phyloP scores from a whole-genome alignment of 2,113 vertebrate genomes.

The Alectura lathami region DNA sequence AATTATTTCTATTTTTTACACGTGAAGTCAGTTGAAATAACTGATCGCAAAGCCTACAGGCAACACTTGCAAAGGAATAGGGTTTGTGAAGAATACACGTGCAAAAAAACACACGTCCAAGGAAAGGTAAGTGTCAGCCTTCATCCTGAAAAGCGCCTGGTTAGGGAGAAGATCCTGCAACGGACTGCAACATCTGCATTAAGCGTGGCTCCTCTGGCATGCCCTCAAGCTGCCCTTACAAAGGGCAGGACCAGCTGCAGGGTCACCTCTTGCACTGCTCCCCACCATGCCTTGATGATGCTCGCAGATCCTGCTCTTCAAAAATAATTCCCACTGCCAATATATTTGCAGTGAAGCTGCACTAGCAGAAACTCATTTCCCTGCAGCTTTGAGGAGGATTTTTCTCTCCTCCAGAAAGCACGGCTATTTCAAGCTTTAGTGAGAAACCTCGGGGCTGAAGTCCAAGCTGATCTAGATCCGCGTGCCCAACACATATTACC shows the following conservation, averaged over 20 bases:
- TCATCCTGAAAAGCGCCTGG: background rate
- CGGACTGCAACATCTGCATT: rapidly evolving
- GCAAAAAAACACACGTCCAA: background rate
- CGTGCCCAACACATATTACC: rapidly evolving
- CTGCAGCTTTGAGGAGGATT: background rate
- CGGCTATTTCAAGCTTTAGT: background rate
- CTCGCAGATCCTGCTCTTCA: background rate
- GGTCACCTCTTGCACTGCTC: background rate
- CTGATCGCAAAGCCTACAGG: too few relatives aligned
- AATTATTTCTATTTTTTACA: too few relatives aligned
- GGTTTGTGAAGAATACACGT: rapidly evolving
- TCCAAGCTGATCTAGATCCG: background rate
- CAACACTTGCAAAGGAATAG: background rate
- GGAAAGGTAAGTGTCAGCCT: rapidly evolving
- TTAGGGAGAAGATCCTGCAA: background rate
- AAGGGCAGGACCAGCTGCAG: background rate
- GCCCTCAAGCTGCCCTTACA: background rate
- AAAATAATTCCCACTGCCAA: background rate
- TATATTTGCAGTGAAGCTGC: background rate
- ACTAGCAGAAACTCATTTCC: background rate
- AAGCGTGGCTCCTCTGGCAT: background rate
- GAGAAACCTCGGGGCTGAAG: background rate
- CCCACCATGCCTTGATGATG: rapidly evolving
- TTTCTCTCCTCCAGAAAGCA: background rate
- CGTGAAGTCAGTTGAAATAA: background rate